A percentile compares a stretch with the other conserved stretches of the same genome.
These are phyloP conservation scores for Canis aureus DNA, from an alignment of 2,113 vertebrate genomes.

Conservation along the genomic window DNA sequence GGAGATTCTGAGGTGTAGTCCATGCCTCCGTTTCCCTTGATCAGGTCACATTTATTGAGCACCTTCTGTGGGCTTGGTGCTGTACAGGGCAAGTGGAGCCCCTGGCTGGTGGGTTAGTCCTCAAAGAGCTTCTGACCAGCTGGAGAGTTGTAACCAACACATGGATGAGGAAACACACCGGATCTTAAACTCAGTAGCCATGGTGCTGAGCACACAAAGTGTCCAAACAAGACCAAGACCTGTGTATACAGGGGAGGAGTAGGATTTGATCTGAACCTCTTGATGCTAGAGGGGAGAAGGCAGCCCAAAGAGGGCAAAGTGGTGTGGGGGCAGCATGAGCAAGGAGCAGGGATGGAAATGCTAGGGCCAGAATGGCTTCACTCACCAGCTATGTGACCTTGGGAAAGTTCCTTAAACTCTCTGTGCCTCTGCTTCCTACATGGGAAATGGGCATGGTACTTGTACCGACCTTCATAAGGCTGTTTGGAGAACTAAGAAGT, in stretches of 20 bases:
- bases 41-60: not conserved
- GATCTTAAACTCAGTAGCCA: not conserved
- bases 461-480: not conserved
- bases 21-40: not conserved
- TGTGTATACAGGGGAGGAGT: not conserved
- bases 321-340: rapidly evolving
- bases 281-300: not conserved
- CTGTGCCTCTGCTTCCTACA: not conserved
- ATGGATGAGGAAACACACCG: not conserved
- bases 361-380: not conserved
- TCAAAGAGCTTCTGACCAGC: not conserved
- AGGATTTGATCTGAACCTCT: not conserved
- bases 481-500: not conserved
- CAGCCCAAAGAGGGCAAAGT: not conserved
- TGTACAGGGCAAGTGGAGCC: not conserved
- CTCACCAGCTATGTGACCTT: not conserved
- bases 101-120: not conserved
- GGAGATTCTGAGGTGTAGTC: too few relatives aligned
- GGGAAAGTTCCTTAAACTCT: not conserved
- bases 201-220: not conserved
- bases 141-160: not conserved
- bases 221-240: not conserved
- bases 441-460: not conserved
- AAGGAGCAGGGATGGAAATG: rapidly evolving
- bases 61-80: not conserved